Conservation (phyloP, 2,888 invertebrate species). For the Polietes domitor region DNA sequence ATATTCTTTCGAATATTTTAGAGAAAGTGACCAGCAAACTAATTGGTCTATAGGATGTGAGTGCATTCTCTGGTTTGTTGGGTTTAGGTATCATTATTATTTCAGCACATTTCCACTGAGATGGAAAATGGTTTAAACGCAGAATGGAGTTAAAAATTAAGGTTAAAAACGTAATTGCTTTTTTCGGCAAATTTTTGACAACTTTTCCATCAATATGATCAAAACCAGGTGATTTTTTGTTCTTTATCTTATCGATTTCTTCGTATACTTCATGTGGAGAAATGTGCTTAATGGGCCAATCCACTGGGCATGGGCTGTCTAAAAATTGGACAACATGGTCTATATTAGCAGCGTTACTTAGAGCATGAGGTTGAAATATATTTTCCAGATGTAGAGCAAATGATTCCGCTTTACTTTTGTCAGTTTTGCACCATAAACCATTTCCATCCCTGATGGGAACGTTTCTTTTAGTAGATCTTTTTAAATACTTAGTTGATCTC, state of each 20-base stretch:
- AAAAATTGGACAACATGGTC: constrained; percentile 13
- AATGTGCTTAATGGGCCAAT: constrained; percentile 32
- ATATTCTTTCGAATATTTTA: constrained; percentile 46
- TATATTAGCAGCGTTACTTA: neutral
- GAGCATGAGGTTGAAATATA: constrained; percentile 16
- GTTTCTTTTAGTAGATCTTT: constrained; percentile 30
- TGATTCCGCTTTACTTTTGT: constrained; percentile 16
- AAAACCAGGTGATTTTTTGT: constrained; percentile 37
- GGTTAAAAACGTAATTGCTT: constrained; percentile 29
- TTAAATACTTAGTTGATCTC: constrained; percentile 41
- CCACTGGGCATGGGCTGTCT: constrained; percentile 41
- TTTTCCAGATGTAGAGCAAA: constrained; percentile 9
- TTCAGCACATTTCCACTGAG: constrained; percentile 34
- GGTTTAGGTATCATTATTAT: constrained; percentile 33
- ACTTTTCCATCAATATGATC: constrained; percentile 45
- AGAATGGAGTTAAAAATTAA: constrained; percentile 13
- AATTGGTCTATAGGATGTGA: constrained; percentile 43
- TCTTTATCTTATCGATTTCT: constrained; percentile 31
- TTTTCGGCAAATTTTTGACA: constrained; percentile 29
- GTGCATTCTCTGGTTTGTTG: constrained; percentile 33
- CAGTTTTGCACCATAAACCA: constrained; percentile 25
- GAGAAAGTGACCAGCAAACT: constrained; percentile 43
- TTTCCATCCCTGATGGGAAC: constrained; percentile 27
- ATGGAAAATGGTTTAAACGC: constrained; percentile 23
- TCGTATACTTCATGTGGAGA: constrained; percentile 24